phyloP scores from a whole-genome alignment of 2,797 vertebrate species.

The Dryobates pubescens region DNA sequence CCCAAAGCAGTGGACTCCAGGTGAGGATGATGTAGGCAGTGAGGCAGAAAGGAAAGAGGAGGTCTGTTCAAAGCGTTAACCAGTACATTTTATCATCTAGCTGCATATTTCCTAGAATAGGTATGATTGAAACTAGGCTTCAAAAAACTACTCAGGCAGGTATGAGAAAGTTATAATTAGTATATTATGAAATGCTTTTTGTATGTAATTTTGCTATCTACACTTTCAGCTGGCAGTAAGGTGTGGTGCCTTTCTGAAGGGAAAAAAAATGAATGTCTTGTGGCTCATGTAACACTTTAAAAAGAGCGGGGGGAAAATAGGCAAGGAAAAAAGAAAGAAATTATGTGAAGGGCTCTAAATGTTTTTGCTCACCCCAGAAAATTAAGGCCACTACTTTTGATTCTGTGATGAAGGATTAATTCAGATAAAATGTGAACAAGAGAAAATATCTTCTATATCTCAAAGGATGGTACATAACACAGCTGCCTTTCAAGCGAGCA shows the following conservation, averaged over 20 bases:
- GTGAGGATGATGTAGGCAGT: not conserved
- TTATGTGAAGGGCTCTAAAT: not conserved
- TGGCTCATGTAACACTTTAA: not conserved
- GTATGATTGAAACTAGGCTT: not conserved
- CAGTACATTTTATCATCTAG: not conserved
- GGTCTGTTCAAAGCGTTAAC: not conserved
- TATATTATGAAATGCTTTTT: not conserved
- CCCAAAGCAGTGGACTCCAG: not conserved
- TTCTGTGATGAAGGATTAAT: not conserved
- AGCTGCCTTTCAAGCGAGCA: slow-evolving; percentile 22
- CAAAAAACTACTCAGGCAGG: not conserved
- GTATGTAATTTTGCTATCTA: not conserved
- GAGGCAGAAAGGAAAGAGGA: not conserved
- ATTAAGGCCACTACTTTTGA: not conserved
- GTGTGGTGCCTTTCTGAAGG: not conserved
- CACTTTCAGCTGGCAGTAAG: not conserved
- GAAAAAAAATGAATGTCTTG: not conserved
- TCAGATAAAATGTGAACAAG: not conserved
- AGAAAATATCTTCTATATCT: not conserved
- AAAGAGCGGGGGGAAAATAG: no score
- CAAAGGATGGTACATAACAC: not conserved
- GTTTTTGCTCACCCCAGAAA: not conserved
- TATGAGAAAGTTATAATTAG: not conserved
- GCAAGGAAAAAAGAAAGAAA: not conserved
- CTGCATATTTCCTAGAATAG: not conserved